Base-by-base conservation (phyloP, 1,140 invertebrate genomes). In the Myzus persicae region DNA sequence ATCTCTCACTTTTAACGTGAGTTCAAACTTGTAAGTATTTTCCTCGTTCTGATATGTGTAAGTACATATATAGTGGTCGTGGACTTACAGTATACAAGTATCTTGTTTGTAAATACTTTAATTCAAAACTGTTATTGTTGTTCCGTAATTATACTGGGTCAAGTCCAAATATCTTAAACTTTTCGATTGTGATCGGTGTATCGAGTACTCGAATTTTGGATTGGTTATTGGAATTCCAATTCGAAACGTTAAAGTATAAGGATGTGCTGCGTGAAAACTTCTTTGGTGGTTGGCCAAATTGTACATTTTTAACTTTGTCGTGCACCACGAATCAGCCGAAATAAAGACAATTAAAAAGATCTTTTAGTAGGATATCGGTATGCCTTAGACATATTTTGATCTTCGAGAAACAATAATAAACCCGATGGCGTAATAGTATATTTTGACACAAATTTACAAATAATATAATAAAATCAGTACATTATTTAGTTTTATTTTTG, bases 231-330 rank as follows among this genome's bases (percentile, higher is more conserved):
- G 40, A 67, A 67, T 18, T 31, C 3, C n/a, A n/a, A 42, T 9
- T 67, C 24, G 54, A 91, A 88, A 36, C 40, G 59, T 44, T 67
- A 42, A 31, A 90, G 38, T n/a, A 48, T 48, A 31, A 40, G 36
- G 40, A 67, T 90, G 36, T 59, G 42, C 20, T 76, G n/a, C 31
- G 59, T n/a, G 31, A 76, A 91, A 91, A 90, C 51, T 91, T 67
- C 90, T 67, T 91, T 91, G 90, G 90, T 67, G 14, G 54, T n/a
- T 9, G 54, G 90, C 90, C 90, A 91, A 91, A 91, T 91, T 76
- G 90, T 67, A 91, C 36, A 67, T 67, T 91, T 59, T 67, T 67
- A 90, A 42, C 46, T 89, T 89, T 51, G 26, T 36, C 2, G 46
- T 51, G 24, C 2, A 22, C 20, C 5, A 18, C 20, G 24, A 87